Evolutionary conservation across 2,797 vertebrate genomes (phyloP).

Genomic region (Poeciliopsis presidionis): DNA sequence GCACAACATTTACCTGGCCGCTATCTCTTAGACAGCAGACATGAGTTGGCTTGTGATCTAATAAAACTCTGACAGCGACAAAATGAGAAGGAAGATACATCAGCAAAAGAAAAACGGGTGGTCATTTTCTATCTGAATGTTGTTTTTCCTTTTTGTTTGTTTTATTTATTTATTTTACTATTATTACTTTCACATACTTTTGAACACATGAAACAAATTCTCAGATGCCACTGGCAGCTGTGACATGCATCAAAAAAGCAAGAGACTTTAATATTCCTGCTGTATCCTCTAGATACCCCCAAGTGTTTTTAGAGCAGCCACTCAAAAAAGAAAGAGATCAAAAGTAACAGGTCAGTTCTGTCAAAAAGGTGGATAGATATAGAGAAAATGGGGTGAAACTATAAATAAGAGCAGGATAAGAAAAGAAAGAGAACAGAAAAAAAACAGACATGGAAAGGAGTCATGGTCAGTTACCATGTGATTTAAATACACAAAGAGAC

Average conservation of each 20-base stretch:
- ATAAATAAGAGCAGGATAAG: conserved; percentile 8
- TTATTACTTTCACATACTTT: conserved; percentile 26
- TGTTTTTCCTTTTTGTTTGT: neutral
- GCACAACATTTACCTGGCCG: conserved; percentile 57
- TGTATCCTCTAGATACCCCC: conserved; percentile 13
- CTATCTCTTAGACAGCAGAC: conserved; percentile 71
- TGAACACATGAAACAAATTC: conserved; percentile 1
- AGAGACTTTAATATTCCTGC: conserved; percentile 7
- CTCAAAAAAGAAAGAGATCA: conserved; percentile 17
- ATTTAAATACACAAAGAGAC: neutral
- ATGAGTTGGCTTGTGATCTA: conserved; percentile 50
- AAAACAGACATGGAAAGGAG: neutral
- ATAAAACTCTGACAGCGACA: conserved; percentile 49
- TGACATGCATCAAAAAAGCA: neutral
- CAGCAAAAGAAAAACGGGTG: conserved; percentile 36
- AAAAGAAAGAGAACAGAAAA: neutral
- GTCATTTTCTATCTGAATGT: conserved; percentile 24
- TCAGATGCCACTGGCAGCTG: neutral
- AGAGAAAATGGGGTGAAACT: conserved; percentile 10
- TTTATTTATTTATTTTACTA: neutral
- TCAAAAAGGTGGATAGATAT: conserved; percentile 31
- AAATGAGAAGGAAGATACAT: conserved; percentile 36
- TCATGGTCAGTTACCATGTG: neutral
- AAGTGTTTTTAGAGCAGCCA: conserved; percentile 9
- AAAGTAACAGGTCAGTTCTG: conserved; percentile 52